Evolutionary conservation across 2,888 invertebrate genomes (phyloP).

Genomic region (Synergus gifuensis): DNA sequence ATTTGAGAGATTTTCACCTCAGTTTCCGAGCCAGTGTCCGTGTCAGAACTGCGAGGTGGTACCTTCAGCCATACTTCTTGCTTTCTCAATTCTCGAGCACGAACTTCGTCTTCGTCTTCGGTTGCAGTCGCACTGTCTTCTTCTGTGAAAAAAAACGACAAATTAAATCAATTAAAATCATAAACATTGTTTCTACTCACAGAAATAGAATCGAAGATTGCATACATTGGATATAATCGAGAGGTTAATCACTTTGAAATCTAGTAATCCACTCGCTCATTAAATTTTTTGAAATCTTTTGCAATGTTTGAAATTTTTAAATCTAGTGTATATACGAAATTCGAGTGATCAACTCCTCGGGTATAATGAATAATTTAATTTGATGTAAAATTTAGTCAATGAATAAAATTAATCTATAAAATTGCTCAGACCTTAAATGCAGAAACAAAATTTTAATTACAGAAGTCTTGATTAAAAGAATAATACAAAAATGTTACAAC

Average conservation of each 20-base stretch:
- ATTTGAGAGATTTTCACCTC: constrained; percentile 81
- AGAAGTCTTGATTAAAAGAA: background rate
- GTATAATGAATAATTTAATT: background rate
- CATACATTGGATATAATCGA: background rate
- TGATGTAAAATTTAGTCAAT: background rate
- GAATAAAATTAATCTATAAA: background rate
- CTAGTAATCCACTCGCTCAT: no score
- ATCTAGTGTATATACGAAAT: no score
- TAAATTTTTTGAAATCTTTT: no score
- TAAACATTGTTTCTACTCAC: background rate
- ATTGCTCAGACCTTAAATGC: background rate
- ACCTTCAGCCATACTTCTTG: constrained; percentile 85
- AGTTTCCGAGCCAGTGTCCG: constrained; percentile 85
- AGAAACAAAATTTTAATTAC: background rate
- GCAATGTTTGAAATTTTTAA: no score
- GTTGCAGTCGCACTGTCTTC: constrained; percentile 86
- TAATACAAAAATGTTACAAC: background rate
- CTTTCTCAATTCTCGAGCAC: constrained; percentile 83
- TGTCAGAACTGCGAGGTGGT: constrained; percentile 81
- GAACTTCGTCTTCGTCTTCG: constrained; percentile 85
- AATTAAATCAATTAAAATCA: background rate
- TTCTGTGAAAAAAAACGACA: constrained; percentile 76
- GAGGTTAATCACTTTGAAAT: no score
- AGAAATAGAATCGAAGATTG: background rate
- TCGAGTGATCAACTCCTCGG: background rate